A percentile compares a stretch with the other conserved stretches of the same genome.
These are phyloP conservation scores for Morphnarchus princeps DNA, from an alignment of 2,113 vertebrate species.

Conservation along the genomic window DNA sequence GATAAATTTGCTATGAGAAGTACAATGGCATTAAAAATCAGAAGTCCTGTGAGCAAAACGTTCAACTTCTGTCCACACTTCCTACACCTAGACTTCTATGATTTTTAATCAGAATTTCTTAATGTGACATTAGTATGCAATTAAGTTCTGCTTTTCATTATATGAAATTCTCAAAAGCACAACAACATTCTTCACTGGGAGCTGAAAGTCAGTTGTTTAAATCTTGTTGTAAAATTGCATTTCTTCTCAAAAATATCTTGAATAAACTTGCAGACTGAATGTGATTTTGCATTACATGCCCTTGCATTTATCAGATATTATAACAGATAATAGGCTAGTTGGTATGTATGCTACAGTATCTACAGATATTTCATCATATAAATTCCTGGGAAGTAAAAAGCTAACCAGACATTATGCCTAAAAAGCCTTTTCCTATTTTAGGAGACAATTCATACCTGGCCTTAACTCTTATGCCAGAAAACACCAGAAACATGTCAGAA, in stretches of 20 bases:
- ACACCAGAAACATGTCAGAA: not conserved
- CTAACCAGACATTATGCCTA: not conserved
- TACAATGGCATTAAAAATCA: constrained; percentile 34
- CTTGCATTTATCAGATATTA: not conserved
- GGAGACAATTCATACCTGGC: not conserved
- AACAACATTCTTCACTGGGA: not conserved
- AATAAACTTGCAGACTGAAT: not conserved
- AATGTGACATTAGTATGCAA: not conserved
- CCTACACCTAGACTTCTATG: not conserved
- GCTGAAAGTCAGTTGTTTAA: not conserved
- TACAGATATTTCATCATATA: not conserved
- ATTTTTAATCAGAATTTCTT: not conserved
- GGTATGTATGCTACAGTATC: not conserved
- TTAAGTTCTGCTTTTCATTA: not conserved
- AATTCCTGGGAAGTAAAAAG: not conserved
- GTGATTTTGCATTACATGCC: not conserved
- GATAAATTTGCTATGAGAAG: constrained; percentile 65
- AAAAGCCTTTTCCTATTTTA: not conserved
- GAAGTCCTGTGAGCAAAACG: not conserved
- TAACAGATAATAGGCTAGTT: not conserved
- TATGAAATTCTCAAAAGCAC: not conserved
- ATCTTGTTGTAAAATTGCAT: not conserved
- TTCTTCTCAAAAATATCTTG: constrained; percentile 4
- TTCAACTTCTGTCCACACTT: constrained; percentile 14
- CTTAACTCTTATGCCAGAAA: not conserved